These are phyloP conservation scores for Otus scops DNA, from an alignment of 2,797 vertebrate species.

Conservation along the genomic window DNA sequence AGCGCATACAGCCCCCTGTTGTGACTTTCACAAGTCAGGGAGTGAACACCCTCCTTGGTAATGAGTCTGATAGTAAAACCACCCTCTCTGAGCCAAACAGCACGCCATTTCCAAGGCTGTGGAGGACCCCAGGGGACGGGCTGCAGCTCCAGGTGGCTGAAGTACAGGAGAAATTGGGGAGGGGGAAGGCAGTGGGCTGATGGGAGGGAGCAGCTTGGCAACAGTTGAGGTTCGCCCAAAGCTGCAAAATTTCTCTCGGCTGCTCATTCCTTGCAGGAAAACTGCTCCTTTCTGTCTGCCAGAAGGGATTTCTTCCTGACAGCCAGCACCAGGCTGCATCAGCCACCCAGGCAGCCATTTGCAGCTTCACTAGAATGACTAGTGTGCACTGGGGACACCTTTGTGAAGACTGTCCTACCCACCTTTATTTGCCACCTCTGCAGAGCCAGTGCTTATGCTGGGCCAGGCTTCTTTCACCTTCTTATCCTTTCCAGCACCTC, in stretches of 20 bases:
- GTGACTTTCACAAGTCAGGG: neutral
- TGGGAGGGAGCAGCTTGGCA: neutral
- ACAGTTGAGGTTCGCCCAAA: neutral
- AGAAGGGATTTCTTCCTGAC: neutral
- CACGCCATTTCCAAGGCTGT: neutral
- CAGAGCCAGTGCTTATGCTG: neutral
- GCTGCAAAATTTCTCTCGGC: neutral
- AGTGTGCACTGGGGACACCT: neutral
- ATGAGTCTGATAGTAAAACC: neutral
- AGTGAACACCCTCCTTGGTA: neutral
- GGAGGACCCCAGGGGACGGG: neutral
- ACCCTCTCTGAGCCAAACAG: neutral
- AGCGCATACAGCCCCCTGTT: neutral
- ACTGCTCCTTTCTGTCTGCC: neutral
- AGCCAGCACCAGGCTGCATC: neutral
- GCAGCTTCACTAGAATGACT: neutral
- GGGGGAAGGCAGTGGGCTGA: neutral
- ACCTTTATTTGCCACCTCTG: neutral
- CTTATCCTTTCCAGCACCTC: neutral
- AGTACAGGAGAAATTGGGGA: neutral
- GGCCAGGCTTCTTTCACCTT: neutral
- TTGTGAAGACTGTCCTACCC: neutral
- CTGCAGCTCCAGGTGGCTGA: slow-evolving; percentile 47
- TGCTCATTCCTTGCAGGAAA: neutral
- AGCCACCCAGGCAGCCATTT: neutral